Evolutionary conservation across 2,113 vertebrate species (phyloP).

Genomic region (Syrrhaptes paradoxus): DNA sequence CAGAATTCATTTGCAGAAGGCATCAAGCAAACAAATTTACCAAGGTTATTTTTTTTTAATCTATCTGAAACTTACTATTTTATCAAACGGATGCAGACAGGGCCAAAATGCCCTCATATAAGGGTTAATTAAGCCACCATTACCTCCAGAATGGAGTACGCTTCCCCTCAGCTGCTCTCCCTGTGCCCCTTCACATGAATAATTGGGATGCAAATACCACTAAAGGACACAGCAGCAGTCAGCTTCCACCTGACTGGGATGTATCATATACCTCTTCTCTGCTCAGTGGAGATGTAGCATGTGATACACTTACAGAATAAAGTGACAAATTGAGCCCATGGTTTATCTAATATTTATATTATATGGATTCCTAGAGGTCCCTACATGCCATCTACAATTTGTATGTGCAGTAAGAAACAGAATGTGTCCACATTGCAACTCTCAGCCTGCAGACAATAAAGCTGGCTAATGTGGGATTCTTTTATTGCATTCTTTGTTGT

Average conservation of each 20-base stretch:
- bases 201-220: background rate
- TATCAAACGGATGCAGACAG: background rate
- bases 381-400: background rate
- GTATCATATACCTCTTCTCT: background rate
- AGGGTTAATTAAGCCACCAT: background rate
- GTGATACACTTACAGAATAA: background rate
- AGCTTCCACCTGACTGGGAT: background rate
- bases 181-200: background rate
- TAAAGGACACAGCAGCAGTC: background rate
- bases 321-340: background rate
- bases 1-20: background rate
- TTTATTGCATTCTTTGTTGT: background rate
- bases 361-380: background rate
- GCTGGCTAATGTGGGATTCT: background rate
- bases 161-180: background rate
- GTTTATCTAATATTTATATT: constrained; percentile 49
- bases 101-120: background rate
- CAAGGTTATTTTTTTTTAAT: background rate
- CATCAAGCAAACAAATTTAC: background rate
- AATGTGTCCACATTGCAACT: background rate
- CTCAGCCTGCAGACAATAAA: constrained; percentile 4
- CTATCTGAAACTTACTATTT: background rate
- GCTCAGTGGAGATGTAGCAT: background rate
- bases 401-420: background rate
- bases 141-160: background rate